Evolutionary conservation across 2,797 vertebrate genomes (phyloP).

Genomic region (Darevskia mixta): DNA sequence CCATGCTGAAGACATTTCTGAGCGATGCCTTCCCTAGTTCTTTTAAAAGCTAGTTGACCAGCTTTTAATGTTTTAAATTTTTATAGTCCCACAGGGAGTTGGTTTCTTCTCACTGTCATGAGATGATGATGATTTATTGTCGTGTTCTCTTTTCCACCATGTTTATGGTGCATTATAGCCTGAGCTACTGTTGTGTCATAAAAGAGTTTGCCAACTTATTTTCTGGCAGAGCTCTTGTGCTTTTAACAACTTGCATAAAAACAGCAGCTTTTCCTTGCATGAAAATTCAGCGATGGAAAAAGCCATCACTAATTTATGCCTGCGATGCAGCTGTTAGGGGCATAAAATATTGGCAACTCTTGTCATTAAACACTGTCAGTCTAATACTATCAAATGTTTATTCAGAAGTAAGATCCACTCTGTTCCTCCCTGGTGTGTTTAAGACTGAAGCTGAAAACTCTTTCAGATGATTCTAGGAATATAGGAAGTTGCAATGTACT

Average conservation of each 20-base stretch:
- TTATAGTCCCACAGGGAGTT: neutral
- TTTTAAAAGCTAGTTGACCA: slow-evolving; percentile 2
- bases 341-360: neutral
- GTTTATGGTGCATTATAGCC: neutral
- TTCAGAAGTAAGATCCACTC: neutral
- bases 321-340: neutral
- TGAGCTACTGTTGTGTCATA: neutral
- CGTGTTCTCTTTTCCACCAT: neutral
- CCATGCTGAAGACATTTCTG: neutral
- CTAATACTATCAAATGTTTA: neutral
- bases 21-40: neutral
- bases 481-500: too few species aligned
- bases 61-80: neutral
- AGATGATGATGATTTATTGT: neutral
- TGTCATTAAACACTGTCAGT: neutral
- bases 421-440: neutral
- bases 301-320: slow-evolving; percentile 3
- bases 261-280: neutral
- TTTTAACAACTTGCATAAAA: slow-evolving; percentile 9
- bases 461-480: neutral
- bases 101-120: neutral
- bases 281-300: neutral
- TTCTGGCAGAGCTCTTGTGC: neutral
- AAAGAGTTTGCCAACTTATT: neutral
- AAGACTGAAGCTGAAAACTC: neutral